Evolutionary conservation across 2,113 vertebrate genomes (phyloP), one percentile per base, ranked within the genome.

Genomic region (Sitta europaea): DNA sequence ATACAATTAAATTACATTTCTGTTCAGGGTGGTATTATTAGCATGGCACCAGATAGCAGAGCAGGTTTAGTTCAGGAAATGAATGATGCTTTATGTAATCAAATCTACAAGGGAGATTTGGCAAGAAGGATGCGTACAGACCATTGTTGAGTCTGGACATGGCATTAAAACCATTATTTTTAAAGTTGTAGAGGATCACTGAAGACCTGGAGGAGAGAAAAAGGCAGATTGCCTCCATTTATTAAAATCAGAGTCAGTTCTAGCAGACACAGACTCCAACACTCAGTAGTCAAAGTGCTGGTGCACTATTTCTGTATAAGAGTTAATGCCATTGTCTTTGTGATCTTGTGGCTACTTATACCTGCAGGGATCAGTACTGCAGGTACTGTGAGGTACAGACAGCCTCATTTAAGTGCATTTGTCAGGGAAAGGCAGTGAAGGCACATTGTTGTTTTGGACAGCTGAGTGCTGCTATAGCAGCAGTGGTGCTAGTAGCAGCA

Each of bases 41-140:
- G 59, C 78, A 91, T 57, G 73, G 96, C 92, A 95, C 86, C 91
- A 94, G 76, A 95, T 25, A 92, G 78, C 51, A 91, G 40, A 68
- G 50, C 50, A 88, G 42, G 59, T 95, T 96, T 90, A 90, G 58
- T 58, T 91, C 77, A 90, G 87, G 90, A 96, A 96, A 95, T 79
- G 36, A 92, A 76, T 50, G 62, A 88, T 66, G 27, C 35, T 68
- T 91, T 57, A 35, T 40, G 40, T 79, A 91, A 97, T 94, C 84
- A 85, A 76, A 92, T 94, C 45, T 92, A 57, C 50, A 68, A 88
- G 45, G 77, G 38, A 92, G 66, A 78, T 90, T 91, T 87, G 91
- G 86, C 65, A 92, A 85, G 51, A 50, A 72, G 57, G 61, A 63
- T 68, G 53, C 31, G 36, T 59, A 38, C 48, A 89, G 51, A 51